Conservation (phyloP, 2,797 vertebrate genomes). For the Enteromius thamalakanensis region DNA sequence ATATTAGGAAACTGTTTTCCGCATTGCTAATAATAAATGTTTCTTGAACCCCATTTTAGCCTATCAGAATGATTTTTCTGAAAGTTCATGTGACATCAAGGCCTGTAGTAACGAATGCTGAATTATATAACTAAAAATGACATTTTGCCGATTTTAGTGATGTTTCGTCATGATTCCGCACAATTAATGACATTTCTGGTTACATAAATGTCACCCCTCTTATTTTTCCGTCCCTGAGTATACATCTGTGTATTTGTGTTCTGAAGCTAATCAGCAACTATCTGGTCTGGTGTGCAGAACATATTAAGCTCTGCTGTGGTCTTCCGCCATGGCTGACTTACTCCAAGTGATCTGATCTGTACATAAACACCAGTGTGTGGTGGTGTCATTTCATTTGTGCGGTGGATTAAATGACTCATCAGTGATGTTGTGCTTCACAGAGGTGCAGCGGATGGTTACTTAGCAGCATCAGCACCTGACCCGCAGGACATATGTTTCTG, state of each 20-base stretch:
- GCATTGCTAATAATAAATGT: neutral
- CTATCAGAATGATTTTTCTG: neutral
- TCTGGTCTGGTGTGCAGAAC: conserved; percentile 1
- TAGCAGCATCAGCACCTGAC: conserved; percentile 56
- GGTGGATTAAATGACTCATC: conserved; percentile 51
- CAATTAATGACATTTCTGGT: neutral
- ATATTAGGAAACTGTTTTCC: neutral
- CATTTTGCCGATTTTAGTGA: neutral
- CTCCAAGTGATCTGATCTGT: conserved; percentile 40
- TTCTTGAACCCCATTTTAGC: neutral
- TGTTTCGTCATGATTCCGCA: neutral
- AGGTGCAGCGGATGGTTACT: conserved; percentile 41
- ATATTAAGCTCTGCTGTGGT: neutral
- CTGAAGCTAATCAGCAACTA: neutral
- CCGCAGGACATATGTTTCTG: conserved; percentile 50
- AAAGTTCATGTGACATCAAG: neutral
- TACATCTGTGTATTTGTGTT: neutral
- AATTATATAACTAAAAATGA: neutral
- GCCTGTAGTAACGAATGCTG: neutral
- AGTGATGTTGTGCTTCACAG: conserved; percentile 3
- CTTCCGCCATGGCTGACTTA: neutral
- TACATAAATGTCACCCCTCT: neutral
- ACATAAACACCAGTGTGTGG: conserved; percentile 24
- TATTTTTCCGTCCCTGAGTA: neutral
- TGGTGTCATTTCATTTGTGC: conserved; percentile 34